These are phyloP conservation scores for Tetramorium parvispinum DNA, from an alignment of 1,140 invertebrate species.

Conservation along the genomic window DNA sequence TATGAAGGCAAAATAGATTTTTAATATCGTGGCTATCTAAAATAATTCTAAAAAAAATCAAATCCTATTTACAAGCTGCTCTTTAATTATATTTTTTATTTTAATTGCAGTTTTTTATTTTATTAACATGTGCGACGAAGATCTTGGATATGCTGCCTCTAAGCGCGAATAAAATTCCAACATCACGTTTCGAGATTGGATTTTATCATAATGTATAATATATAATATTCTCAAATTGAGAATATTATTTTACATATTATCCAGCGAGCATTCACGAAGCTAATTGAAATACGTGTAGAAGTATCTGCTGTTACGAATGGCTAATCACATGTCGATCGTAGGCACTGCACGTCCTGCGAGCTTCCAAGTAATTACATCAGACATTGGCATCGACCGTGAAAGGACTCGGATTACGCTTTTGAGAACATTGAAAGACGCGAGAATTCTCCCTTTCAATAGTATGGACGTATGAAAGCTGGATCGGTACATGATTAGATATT, in stretches of 20 bases:
- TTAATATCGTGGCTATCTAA: neutral
- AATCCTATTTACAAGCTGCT: neutral
- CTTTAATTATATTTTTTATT: neutral
- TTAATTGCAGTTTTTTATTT: neutral
- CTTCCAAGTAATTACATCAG: constrained; percentile 70
- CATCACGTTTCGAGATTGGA: neutral
- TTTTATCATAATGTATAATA: too few species aligned
- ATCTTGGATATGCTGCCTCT: neutral
- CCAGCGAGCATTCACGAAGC: neutral
- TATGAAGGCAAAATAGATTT: neutral
- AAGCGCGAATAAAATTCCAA: neutral
- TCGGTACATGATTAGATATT: constrained; percentile 48
- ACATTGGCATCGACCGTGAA: constrained; percentile 65
- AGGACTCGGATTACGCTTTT: constrained; percentile 65
- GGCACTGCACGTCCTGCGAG: constrained; percentile 65
- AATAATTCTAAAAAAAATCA: neutral
- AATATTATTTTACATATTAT: constrained; percentile 1
- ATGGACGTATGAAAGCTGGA: constrained; percentile 29
- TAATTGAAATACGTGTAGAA: constrained; percentile 21
- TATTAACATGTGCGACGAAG: neutral
- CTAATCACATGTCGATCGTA: constrained; percentile 58
- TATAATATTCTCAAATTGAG: neutral
- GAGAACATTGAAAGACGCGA: constrained; percentile 68
- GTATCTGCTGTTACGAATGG: constrained; percentile 7
- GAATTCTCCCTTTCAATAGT: constrained; percentile 37